Base-by-base conservation (phyloP, 2,888 invertebrate species). In the Pollenia angustigena region DNA sequence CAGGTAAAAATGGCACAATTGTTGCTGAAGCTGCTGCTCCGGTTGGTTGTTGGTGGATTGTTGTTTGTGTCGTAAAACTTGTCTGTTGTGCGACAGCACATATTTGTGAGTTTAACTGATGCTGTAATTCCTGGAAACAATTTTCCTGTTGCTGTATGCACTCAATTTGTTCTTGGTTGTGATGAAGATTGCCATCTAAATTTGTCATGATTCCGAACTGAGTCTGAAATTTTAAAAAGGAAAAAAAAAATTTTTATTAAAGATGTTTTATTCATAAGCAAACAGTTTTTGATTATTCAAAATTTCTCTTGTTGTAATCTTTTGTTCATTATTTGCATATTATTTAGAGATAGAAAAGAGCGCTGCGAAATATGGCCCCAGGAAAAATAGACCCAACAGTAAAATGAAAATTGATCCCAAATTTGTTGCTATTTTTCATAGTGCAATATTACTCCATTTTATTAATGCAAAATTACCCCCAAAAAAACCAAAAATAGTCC, bases 91-190 rank as follows among this genome's bases (percentile, higher is more conserved):
- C 75, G 11, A 81, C 81, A 14, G 86, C 83, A 54, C 89, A 89
- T 74, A 92, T 91, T 80, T 93, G 92, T 1, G 90, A 90, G 80
- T 90, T 92, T 4, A 93, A 80, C 68, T 92, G 93, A 56, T 92
- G 91, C 44, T 93, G 92, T n/a, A 93, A 81, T 75, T 93, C 92
- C 48, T 93, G 91, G 23, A 92, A 85, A 75, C 91, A 91, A 81
- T 88, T 90, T 66, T 92, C 92, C 58, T 92, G 91, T 52, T 91
- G 91, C 48, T 91, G 92, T 62, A 92, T 85, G 7, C 91, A 91
- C 68, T 92, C 91, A n/a, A 92, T 69, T 76, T 92, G 91, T 74
- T 91, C 90, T 62, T 91, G 91, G 75, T 91, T 71, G n/a, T 84
- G 90, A 74, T 91, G 90, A 69, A 89, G 87, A 66, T 87, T 89